These are phyloP conservation scores for Apamea epomidion DNA, from an alignment of 2,888 invertebrate species.

Conservation along the genomic window DNA sequence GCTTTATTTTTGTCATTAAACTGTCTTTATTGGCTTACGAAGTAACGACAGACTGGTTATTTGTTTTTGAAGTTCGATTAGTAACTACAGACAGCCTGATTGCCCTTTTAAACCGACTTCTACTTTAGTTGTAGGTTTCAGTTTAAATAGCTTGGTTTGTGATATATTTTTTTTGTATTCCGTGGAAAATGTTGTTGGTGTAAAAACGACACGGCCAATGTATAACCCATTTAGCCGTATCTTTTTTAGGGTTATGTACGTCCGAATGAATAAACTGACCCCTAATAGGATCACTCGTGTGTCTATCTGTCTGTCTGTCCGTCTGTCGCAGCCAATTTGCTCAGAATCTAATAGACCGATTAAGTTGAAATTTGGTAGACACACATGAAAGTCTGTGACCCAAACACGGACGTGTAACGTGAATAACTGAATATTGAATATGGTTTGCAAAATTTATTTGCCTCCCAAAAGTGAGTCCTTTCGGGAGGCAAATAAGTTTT, in stretches of 20 bases:
- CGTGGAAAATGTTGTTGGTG: neutral
- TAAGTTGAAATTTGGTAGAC: neutral
- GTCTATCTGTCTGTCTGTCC: too few relatives aligned
- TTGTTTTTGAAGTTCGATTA: neutral
- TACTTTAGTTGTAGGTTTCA: neutral
- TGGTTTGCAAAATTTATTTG: too few relatives aligned
- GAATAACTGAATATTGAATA: too few relatives aligned
- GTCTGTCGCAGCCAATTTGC: neutral
- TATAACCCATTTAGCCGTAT: neutral
- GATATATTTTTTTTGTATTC: neutral
- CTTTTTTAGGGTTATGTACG: neutral
- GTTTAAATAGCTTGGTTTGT: neutral
- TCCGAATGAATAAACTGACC: too few relatives aligned
- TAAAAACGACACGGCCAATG: neutral
- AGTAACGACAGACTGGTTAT: neutral
- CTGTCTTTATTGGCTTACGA: conserved; percentile 29
- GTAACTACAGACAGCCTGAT: neutral
- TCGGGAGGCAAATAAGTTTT: too few relatives aligned
- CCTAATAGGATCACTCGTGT: too few relatives aligned
- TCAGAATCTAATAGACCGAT: neutral
- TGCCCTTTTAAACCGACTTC: neutral
- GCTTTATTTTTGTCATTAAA: conserved; percentile 24
- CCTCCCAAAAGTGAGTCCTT: too few relatives aligned
- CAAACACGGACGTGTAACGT: too few relatives aligned
- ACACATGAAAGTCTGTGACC: neutral